phyloP scores from a whole-genome alignment of 1,140 invertebrate genomes.

The Holotrichia oblita region DNA sequence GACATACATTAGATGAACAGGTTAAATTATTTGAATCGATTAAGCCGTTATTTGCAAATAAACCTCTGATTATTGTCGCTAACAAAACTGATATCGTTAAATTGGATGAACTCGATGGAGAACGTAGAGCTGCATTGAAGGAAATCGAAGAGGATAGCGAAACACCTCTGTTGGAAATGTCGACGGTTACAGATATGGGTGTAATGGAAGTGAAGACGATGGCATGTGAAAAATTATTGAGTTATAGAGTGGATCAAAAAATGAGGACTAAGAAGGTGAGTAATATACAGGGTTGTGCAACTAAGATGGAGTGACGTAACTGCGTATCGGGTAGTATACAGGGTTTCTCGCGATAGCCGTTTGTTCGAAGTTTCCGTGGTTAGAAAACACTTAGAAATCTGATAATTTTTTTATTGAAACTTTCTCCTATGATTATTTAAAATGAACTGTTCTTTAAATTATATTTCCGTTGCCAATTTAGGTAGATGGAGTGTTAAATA shows the following conservation, averaged over 20 bases:
- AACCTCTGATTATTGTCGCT: constrained; percentile 90
- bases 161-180: constrained; percentile 90
- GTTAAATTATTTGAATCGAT: constrained; percentile 91
- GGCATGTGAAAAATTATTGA: constrained; percentile 92
- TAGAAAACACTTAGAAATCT: no score
- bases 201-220: constrained; percentile 94
- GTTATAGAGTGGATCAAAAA: constrained; percentile 92
- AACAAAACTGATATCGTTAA: constrained; percentile 94
- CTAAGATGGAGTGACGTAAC: no score
- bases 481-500: constrained; percentile 84
- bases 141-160: constrained; percentile 74
- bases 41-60: constrained; percentile 95
- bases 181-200: constrained; percentile 90
- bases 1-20: constrained; percentile 93
- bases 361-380: no score
- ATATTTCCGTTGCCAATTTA: constrained; percentile 56
- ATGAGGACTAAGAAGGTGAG: constrained; percentile 88
- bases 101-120: constrained; percentile 79
- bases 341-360: no score
- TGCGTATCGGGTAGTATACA: no score
- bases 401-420: no score
- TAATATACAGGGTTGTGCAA: no score
- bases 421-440: no score
- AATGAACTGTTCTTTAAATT: constrained; percentile 42
- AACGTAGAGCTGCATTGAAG: constrained; percentile 75